Percentiles rank a stretch among this genome's conserved stretches.
phyloP scores from a whole-genome alignment of 2,797 vertebrate species.

The Glyptemys insculpta region DNA sequence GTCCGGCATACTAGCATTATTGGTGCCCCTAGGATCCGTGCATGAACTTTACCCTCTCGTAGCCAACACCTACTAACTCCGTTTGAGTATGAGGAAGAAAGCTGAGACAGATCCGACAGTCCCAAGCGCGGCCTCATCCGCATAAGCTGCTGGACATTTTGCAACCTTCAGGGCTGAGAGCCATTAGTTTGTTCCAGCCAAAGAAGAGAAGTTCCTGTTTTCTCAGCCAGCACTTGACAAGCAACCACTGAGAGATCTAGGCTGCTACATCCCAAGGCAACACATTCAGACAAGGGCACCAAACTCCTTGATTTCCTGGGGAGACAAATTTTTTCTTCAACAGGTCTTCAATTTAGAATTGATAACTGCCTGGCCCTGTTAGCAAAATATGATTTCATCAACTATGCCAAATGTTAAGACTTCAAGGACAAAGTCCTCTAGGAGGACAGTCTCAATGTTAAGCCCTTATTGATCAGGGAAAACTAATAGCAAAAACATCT shows the following conservation, averaged over 20 bases:
- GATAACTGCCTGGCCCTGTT: not conserved
- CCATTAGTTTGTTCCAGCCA: no score
- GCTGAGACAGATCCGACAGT: not conserved
- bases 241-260: not conserved
- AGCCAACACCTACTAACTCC: not conserved
- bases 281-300: not conserved
- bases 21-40: not conserved
- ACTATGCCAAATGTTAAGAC: not conserved
- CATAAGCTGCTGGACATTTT: not conserved
- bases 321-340: not conserved
- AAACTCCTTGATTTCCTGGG: not conserved
- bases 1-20: not conserved
- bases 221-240: not conserved
- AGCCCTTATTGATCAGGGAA: not conserved
- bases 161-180: not conserved
- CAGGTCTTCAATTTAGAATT: not conserved
- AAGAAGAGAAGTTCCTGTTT: not conserved
- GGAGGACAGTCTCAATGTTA: not conserved
- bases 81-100: not conserved
- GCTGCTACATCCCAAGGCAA: not conserved
- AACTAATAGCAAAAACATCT: not conserved
- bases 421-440: not conserved
- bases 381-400: not conserved
- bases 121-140: not conserved
- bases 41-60: not conserved